phyloP scores from a whole-genome alignment of 2,888 invertebrate genomes.

The Cerastis leucographa region DNA sequence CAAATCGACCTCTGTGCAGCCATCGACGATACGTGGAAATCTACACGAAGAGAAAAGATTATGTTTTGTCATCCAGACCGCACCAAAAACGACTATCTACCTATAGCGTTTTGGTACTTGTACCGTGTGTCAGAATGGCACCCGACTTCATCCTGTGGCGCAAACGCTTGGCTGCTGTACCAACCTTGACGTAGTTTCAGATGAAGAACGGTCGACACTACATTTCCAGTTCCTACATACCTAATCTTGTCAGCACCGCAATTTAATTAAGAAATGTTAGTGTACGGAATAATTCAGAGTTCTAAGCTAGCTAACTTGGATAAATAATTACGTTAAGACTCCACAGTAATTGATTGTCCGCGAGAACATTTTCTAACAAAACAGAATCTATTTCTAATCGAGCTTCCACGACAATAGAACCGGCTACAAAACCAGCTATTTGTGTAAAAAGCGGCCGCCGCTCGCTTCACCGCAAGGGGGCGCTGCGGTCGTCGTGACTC shows the following conservation, averaged over 20 bases:
- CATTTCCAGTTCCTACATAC: slow-evolving; percentile 9
- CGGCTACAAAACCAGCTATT: slow-evolving; percentile 38
- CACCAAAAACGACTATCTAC: not conserved
- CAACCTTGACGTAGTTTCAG: slow-evolving; percentile 4
- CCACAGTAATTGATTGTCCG: slow-evolving; percentile 27
- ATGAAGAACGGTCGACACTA: not conserved
- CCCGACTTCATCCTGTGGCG: too few relatives aligned
- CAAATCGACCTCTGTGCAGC: not conserved
- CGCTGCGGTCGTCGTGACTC: slow-evolving; percentile 2
- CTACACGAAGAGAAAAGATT: not conserved
- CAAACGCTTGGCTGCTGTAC: too few relatives aligned
- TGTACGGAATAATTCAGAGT: slow-evolving; percentile 23
- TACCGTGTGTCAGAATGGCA: not conserved
- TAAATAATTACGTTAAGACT: slow-evolving; percentile 23
- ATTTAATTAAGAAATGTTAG: slow-evolving; percentile 35
- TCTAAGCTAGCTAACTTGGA: not conserved
- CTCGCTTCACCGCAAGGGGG: slow-evolving; percentile 6
- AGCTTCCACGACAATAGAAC: slow-evolving; percentile 26
- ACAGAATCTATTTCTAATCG: slow-evolving; percentile 40
- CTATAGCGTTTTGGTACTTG: not conserved
- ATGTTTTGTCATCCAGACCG: not conserved
- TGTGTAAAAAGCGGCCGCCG: slow-evolving; percentile 44
- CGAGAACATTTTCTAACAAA: slow-evolving; percentile 12
- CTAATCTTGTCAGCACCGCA: slow-evolving; percentile 1
- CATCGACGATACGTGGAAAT: not conserved